Evolutionary conservation across 2,797 vertebrate species (phyloP).

Genomic region (Cottoperca gobio): DNA sequence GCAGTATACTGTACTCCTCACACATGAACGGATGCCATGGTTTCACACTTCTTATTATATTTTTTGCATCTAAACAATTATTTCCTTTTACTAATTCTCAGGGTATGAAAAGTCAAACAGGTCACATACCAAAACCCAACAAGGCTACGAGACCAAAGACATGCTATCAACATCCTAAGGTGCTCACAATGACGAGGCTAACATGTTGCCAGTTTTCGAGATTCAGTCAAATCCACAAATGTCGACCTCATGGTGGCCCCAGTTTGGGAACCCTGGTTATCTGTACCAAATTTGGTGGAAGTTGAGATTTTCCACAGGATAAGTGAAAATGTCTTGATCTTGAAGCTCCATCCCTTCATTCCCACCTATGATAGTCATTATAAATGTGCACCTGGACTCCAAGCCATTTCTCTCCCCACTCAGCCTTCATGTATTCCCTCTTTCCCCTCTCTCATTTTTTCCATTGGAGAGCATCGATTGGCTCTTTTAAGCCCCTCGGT

Average conservation of each 20-base stretch:
- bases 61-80: not conserved
- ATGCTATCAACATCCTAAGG: not conserved
- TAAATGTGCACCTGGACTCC: constrained; percentile 11
- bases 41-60: not conserved
- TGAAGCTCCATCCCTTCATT: not conserved
- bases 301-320: not conserved
- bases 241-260: not conserved
- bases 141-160: not conserved
- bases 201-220: not conserved
- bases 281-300: not conserved
- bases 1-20: not conserved
- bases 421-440: constrained; percentile 57
- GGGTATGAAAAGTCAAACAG: not conserved
- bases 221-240: not conserved
- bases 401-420: constrained; percentile 37
- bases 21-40: not conserved
- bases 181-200: not conserved
- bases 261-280: not conserved
- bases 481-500: constrained; percentile 64
- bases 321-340: not conserved
- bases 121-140: not conserved
- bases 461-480: constrained; percentile 76
- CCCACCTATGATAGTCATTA: constrained; percentile 20
- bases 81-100: not conserved
- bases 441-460: constrained; percentile 77